These are phyloP conservation scores for Akabosia matsudoensis DNA, from an alignment of 1,140 invertebrate genomes.

Conservation along the genomic window DNA sequence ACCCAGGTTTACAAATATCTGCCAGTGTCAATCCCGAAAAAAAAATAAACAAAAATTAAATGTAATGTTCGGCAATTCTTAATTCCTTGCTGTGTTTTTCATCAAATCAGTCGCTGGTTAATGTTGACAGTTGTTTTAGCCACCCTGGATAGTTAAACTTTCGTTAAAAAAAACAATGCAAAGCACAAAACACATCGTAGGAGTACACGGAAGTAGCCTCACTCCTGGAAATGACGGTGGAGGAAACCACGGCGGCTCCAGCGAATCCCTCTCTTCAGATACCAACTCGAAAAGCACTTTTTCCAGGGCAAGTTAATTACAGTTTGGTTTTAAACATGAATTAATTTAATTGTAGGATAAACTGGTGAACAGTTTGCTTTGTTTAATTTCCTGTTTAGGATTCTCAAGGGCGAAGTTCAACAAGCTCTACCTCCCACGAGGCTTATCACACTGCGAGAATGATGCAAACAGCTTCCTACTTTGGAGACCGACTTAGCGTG, in stretches of 20 bases:
- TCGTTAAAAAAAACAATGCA: background rate
- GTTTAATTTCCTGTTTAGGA: constrained; percentile 32
- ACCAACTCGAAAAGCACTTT: constrained; percentile 14
- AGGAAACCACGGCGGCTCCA: background rate
- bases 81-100: too few species aligned
- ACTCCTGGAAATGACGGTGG: background rate
- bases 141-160: too few species aligned
- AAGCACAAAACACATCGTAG: background rate
- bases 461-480: background rate
- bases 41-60: too few species aligned
- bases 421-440: constrained; percentile 33
- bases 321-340: too few species aligned
- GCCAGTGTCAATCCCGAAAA: too few species aligned
- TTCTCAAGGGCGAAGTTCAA: constrained; percentile 39
- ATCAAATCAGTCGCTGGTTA: too few species aligned
- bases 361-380: too few species aligned
- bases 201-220: background rate
- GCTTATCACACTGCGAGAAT: constrained; percentile 16
- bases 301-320: background rate
- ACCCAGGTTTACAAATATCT: too few species aligned
- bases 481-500: constrained; percentile 27
- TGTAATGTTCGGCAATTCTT: too few species aligned
- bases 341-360: too few species aligned
- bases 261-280: constrained; percentile 8
- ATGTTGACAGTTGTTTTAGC: too few species aligned